phyloP scores from a whole-genome alignment of 2,797 vertebrate species.

The Rhinella marina region DNA sequence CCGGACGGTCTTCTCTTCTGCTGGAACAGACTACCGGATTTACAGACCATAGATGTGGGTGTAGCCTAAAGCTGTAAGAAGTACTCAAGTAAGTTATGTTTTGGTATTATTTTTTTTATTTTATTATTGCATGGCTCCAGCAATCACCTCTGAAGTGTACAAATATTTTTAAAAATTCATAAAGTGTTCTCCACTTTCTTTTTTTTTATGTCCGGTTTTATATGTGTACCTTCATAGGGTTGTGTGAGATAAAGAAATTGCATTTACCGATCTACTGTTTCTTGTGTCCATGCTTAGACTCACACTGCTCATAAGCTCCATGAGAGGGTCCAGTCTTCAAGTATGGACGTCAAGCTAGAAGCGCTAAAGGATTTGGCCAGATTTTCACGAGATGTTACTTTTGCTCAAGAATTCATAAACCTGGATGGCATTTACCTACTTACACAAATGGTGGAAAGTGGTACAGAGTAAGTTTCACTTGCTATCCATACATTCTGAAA shows the following conservation, averaged over 20 bases:
- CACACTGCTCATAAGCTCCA: constrained; percentile 91
- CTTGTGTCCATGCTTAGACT: constrained; percentile 73
- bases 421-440: constrained; percentile 94
- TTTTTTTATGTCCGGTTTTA: not conserved
- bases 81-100: no score
- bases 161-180: no score
- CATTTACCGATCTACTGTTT: not conserved
- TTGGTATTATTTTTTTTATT: no score
- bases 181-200: not conserved
- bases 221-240: not conserved
- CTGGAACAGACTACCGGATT: no score
- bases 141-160: no score
- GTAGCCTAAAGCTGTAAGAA: no score
- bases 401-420: constrained; percentile 98
- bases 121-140: no score
- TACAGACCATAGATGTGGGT: no score
- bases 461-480: constrained; percentile 88
- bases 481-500: not conserved
- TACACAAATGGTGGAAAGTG: constrained; percentile 97
- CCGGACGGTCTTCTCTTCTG: no score
- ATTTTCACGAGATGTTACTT: constrained; percentile 91
- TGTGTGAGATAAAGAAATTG: not conserved
- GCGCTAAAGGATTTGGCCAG: constrained; percentile 93
- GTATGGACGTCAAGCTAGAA: constrained; percentile 98
- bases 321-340: constrained; percentile 94